phyloP scores from a whole-genome alignment of 2,797 vertebrate genomes.

The Erithacus rubecula region DNA sequence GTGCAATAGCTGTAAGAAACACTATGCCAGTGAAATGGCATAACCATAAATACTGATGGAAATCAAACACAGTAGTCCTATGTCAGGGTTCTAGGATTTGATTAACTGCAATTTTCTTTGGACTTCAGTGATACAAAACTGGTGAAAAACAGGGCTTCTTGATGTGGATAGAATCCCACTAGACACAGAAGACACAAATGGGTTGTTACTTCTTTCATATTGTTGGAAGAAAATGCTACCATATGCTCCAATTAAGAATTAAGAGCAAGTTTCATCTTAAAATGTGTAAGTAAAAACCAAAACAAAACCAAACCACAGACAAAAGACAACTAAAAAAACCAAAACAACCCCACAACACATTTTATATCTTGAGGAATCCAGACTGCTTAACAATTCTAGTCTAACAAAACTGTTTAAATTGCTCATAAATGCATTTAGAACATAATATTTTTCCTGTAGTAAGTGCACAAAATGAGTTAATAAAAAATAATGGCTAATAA shows the following conservation, averaged over 20 bases:
- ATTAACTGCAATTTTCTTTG: background rate
- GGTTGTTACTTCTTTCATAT: background rate
- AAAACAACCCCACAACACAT: background rate
- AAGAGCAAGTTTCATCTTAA: background rate
- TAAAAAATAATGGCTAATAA: conserved; percentile 10
- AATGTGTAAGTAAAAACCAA: background rate
- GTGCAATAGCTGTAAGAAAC: background rate
- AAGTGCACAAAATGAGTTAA: background rate
- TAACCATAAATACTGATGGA: background rate
- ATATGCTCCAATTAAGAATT: background rate
- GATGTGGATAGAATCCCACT: background rate
- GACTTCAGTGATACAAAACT: background rate
- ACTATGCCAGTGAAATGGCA: background rate
- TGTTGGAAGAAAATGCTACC: background rate
- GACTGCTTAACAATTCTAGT: background rate
- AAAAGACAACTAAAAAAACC: background rate
- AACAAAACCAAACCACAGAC: background rate
- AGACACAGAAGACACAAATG: background rate
- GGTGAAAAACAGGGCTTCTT: background rate
- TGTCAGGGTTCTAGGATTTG: background rate
- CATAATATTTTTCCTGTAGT: background rate
- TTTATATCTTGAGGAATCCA: background rate
- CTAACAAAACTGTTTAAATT: background rate
- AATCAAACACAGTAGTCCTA: background rate
- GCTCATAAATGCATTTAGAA: background rate